Conservation (phyloP, 53 echinoderm and acorn worm genomes). For the Astropecten irregularis region DNA sequence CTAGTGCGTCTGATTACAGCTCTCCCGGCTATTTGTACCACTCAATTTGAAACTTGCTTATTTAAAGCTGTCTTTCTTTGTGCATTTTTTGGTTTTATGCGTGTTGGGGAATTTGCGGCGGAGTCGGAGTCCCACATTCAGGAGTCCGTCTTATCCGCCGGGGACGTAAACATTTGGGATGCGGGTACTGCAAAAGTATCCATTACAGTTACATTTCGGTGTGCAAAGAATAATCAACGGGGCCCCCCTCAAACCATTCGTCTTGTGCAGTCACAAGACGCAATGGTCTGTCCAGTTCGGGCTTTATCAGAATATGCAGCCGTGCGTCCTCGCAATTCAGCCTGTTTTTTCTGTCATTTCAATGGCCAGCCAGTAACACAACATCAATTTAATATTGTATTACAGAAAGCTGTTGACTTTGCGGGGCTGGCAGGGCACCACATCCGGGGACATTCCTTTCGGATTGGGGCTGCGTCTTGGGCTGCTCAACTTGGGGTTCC, state of each 20-base stretch:
- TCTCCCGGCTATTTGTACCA: not conserved
- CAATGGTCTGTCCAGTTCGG: not conserved
- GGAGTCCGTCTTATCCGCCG: not conserved
- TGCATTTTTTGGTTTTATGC: too few species aligned
- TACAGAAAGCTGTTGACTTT: not conserved
- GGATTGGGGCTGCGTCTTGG: not conserved
- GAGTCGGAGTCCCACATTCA: not conserved
- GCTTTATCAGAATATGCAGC: not conserved
- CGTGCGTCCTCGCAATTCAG: not conserved
- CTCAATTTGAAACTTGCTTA: not conserved
- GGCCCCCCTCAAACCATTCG: not conserved
- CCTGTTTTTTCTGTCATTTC: constrained; percentile 9
- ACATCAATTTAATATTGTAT: not conserved
- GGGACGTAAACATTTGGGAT: not conserved
- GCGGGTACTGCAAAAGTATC: not conserved
- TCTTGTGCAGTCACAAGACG: not conserved
- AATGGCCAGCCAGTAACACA: not conserved
- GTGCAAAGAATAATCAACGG: constrained; percentile 3
- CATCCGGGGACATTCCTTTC: not conserved
- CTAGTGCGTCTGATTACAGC: not conserved
- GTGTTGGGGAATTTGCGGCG: constrained; percentile 13
- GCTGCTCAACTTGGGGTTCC: not conserved
- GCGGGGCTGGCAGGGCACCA: not conserved
- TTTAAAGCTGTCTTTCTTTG: not conserved
- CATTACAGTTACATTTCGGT: not conserved